phyloP scores from a whole-genome alignment of 2,113 vertebrate species.

The Himantopus leucocephalus region DNA sequence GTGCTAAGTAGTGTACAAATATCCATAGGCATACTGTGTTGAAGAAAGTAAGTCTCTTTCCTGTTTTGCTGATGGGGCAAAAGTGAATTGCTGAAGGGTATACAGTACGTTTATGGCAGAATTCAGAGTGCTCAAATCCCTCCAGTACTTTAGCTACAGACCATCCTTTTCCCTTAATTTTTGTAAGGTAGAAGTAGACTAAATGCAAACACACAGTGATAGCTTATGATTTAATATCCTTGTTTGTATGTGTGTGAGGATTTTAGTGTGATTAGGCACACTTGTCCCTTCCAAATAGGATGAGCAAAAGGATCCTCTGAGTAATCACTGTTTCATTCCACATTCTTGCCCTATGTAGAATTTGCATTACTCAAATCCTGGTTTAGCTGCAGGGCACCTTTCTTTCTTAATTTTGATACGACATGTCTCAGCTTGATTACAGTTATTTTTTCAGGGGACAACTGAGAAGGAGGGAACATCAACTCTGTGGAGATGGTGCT shows the following conservation, averaged over 20 bases:
- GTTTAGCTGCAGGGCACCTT: not conserved
- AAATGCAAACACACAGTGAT: not conserved
- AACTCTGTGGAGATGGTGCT: not conserved
- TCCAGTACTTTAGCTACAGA: not conserved
- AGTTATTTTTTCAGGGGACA: not conserved
- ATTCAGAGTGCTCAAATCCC: not conserved
- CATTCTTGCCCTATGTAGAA: not conserved
- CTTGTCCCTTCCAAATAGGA: not conserved
- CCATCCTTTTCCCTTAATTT: not conserved
- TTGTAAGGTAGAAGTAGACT: not conserved
- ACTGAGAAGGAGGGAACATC: not conserved
- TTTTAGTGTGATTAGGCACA: not conserved
- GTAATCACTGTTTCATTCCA: not conserved
- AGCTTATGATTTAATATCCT: not conserved
- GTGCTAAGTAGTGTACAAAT: not conserved
- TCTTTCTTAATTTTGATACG: not conserved
- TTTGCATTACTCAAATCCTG: not conserved
- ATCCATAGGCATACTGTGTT: not conserved
- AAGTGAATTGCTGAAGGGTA: not conserved
- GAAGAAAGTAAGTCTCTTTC: not conserved
- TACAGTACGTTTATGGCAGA: not conserved
- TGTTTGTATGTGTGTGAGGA: not conserved
- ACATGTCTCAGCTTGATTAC: not conserved
- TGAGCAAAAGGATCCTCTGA: not conserved
- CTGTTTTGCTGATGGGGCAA: not conserved